Base-by-base conservation (phyloP, 2,888 invertebrate species). In the Cryptophagus acutangulus region DNA sequence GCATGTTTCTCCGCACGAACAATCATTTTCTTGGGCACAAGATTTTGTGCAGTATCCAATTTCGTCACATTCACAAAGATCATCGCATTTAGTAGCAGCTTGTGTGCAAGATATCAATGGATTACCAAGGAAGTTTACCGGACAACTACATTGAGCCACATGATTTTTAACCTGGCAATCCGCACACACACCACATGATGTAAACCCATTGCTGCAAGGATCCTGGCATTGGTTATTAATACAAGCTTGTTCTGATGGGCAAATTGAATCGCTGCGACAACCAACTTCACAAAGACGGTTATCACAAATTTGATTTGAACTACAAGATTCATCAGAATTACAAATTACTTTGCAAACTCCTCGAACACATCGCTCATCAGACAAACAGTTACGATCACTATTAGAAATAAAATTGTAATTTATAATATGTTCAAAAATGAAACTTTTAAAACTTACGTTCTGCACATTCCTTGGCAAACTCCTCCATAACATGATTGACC, bases 231-330 rank as follows among this genome's bases (percentile, higher is more conserved):
- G 82, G 56, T 86, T 86, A 59, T 83, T 82, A 29, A 89, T 73
- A 63, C 93, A 93, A 9, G 90, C 83, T 66, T 88, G 78, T 43
- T 82, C 75, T 45, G 71, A 74, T 5, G 80, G 74, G 62, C 93
- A 93, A 9, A 82, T 78, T 30, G 81, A 80, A 62, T 92, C 91
- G 59, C 82, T 87, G 43, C 91, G 78, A 62, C 93, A 93, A 31
- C 93, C 93, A 57, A 83, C 78, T 61, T 87, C 81, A 63, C 92
- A 92, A 48, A 91, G 75, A 55, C 90, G 77, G 57, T 86, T 87
- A 65, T 87, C 86, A 60, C 93, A 93, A 55, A 93, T 89, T 67
- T 90, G 87, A 51, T 86, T 83, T 9, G 77, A 73, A 13, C 78
- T 79, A 60, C 92, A 93, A 43, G 84, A 81, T 9, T 81, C 77